These are phyloP conservation scores for Selene dorsalis DNA, from an alignment of 2,797 vertebrate species.

Conservation along the genomic window DNA sequence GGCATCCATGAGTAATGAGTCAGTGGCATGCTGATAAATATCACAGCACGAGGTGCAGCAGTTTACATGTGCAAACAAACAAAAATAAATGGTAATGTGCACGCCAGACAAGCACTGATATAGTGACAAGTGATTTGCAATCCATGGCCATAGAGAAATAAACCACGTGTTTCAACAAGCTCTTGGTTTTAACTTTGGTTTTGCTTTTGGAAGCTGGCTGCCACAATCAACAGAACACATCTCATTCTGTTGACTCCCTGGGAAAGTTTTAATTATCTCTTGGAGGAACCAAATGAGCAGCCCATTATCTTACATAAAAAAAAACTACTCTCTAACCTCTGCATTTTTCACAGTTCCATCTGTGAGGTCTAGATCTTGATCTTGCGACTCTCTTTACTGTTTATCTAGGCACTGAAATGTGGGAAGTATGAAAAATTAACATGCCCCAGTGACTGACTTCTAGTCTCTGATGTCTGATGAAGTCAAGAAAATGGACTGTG, in stretches of 20 bases:
- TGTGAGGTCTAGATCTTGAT: constrained; percentile 5
- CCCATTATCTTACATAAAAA: constrained; percentile 4
- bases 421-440: constrained; percentile 17
- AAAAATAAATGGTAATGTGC: constrained; percentile 58
- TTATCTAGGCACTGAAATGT: constrained; percentile 10
- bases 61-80: constrained; percentile 43
- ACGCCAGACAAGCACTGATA: constrained; percentile 55
- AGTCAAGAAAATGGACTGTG: neutral
- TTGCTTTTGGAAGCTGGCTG: constrained; percentile 52
- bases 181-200: constrained; percentile 60
- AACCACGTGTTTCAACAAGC: constrained; percentile 74
- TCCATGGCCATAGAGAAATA: constrained; percentile 63
- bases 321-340: constrained; percentile 3
- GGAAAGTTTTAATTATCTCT: constrained; percentile 63
- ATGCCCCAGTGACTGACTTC: neutral
- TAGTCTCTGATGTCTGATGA: neutral
- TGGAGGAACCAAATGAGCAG: constrained; percentile 31
- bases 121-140: constrained; percentile 59
- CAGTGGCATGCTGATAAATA: constrained; percentile 39
- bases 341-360: constrained; percentile 9
- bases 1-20: constrained; percentile 11
- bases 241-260: constrained; percentile 52
- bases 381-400: constrained; percentile 10
- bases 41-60: constrained; percentile 43
- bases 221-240: constrained; percentile 62